These are phyloP conservation scores for Cynoglossus semilaevis DNA, from an alignment of 2,113 vertebrate species.

Conservation along the genomic window DNA sequence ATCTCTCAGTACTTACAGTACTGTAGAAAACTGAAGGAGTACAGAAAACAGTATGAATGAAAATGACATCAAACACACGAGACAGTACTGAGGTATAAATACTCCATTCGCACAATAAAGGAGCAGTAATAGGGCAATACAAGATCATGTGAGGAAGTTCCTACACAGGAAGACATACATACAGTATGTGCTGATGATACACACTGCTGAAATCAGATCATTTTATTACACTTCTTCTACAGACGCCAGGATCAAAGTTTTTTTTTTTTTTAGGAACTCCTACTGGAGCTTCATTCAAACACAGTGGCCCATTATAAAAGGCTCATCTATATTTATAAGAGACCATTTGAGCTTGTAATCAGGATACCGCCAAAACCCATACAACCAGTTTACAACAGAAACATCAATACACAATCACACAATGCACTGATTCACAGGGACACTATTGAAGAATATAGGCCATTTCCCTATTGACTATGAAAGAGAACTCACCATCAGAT, in stretches of 20 bases:
- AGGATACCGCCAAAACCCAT: conserved; percentile 31
- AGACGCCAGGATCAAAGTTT: not conserved
- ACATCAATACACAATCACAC: not conserved
- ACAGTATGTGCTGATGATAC: no score
- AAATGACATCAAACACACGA: not conserved
- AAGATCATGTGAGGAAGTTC: not conserved
- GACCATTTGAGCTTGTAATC: not conserved
- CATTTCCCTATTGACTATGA: not conserved
- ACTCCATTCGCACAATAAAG: not conserved
- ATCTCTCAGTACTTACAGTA: conserved; percentile 37
- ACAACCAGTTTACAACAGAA: conserved; percentile 21
- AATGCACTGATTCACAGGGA: conserved; percentile 1
- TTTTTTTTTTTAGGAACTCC: not conserved
- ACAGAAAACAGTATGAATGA: not conserved
- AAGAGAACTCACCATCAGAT: no score
- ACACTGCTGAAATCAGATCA: no score
- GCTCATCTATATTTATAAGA: conserved; percentile 23
- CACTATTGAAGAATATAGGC: conserved; percentile 9
- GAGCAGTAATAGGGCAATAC: not conserved
- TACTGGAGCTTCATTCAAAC: not conserved
- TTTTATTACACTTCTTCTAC: not conserved
- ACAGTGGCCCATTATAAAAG: not conserved
- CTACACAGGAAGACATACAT: no score
- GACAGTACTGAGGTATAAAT: no score
- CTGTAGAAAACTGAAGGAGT: conserved; percentile 46